phyloP scores from a whole-genome alignment of 2,797 vertebrate species.

The Pteropus rufus region DNA sequence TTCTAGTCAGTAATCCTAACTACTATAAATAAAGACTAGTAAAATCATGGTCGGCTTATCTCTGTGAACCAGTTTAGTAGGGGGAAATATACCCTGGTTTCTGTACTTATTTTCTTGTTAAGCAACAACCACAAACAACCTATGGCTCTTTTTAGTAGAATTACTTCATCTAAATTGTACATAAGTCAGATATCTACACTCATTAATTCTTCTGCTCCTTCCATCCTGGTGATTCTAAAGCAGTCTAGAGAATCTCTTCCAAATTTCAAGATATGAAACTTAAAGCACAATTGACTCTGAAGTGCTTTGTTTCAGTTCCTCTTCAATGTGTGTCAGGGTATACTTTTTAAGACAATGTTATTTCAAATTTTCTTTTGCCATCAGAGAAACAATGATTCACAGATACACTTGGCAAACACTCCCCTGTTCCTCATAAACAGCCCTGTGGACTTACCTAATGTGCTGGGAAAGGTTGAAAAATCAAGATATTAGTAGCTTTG shows the following conservation, averaged over 20 bases:
- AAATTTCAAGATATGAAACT: constrained; percentile 53
- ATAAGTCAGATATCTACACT: neutral
- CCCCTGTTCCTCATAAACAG: neutral
- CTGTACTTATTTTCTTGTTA: neutral
- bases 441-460: neutral
- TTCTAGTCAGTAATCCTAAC: neutral
- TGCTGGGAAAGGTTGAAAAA: neutral
- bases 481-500: neutral
- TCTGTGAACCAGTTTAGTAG: neutral
- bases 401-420: neutral
- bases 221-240: neutral
- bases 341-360: neutral
- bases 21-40: neutral
- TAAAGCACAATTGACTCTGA: constrained; percentile 32
- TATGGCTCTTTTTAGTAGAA: neutral
- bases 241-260: neutral
- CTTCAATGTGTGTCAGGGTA: neutral
- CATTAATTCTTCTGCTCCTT: neutral
- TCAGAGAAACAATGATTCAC: neutral
- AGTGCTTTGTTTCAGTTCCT: constrained; percentile 69
- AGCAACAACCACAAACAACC: neutral
- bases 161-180: neutral
- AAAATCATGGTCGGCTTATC: neutral
- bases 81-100: neutral
- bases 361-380: neutral